Base-by-base conservation (phyloP, 2,888 invertebrate genomes). In the Lithophane semibrunnea region DNA sequence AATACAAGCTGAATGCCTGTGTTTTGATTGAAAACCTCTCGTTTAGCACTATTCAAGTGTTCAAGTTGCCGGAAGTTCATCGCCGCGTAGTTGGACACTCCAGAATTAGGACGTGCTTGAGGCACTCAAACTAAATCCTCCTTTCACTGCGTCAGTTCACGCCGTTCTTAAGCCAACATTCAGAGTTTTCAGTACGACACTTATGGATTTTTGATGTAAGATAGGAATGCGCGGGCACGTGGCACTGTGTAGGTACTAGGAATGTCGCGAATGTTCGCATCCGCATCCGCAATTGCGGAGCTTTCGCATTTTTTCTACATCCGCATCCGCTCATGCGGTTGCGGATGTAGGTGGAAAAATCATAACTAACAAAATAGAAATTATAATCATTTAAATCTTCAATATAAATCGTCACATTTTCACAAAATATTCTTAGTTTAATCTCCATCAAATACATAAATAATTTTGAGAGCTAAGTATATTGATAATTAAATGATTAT, bases 11-110 rank as follows among this genome's bases (percentile, higher is more conserved):
- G 5, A 10, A 24, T 13, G 21, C 13, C 10, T 72, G 21, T 73
- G 21, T 73, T 52, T 54, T 54, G 24, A 44, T 54, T 44, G 13
- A 18, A 54, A 73, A 47, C 16, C 18, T 10, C 58, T 29, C 18
- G 47, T 73, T 73, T 60, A 69, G n/a, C 47, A 58, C 8, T 69
- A 37, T 58, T 24, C 64, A 52, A 52, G 72, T 42, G 58, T 58
- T n/a, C 69, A 58, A 70, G n/a, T 49, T 58, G 8, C 12, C 21
- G 70, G 58, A 42, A 73, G 37, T 69, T 47, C 58, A 73, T 69
- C 69, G 69, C 56, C 37, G 3, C 47, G n/a, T 24, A 49, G 49
- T 69, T 69, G 47, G 37, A 69, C n/a, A 69, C 58, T 73, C 49
- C 3, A 10, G 21, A 73, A 60, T 69, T 49, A 69, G 58, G 37